phyloP scores from a whole-genome alignment of 2,113 vertebrate genomes.

The Cephalopholis sonnerati region DNA sequence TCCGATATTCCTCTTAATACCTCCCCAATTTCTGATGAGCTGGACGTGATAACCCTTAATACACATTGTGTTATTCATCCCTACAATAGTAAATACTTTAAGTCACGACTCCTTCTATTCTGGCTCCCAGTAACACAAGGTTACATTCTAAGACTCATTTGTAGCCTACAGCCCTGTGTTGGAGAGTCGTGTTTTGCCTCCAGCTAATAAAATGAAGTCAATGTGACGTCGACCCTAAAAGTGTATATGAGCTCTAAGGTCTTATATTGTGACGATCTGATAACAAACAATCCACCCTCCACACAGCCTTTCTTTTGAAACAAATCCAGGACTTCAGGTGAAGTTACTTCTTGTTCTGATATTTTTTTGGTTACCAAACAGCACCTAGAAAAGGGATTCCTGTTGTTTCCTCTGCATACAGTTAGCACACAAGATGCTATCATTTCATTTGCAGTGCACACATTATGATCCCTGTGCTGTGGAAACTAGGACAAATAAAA shows the following conservation, averaged over 20 bases:
- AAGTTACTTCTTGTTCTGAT: background rate
- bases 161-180: too few species aligned
- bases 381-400: background rate
- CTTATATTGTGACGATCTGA: background rate
- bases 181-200: too few species aligned
- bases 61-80: too few species aligned
- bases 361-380: background rate
- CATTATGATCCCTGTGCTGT: constrained; percentile 22
- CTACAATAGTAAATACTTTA: too few species aligned
- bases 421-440: constrained; percentile 12
- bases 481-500: constrained; percentile 26
- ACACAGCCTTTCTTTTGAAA: background rate
- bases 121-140: too few species aligned
- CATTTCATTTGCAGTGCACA: constrained; percentile 55
- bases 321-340: background rate
- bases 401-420: constrained; percentile 28
- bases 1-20: too few species aligned
- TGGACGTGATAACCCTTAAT: too few species aligned
- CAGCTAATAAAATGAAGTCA: too few species aligned
- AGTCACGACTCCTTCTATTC: too few species aligned
- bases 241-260: background rate
- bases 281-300: background rate
- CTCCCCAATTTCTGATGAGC: too few species aligned
- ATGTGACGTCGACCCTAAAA: too few species aligned
- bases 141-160: too few species aligned